Conservation (phyloP, 53 echinoderm and acorn worm genomes). For the Apostichopus leukothele region DNA sequence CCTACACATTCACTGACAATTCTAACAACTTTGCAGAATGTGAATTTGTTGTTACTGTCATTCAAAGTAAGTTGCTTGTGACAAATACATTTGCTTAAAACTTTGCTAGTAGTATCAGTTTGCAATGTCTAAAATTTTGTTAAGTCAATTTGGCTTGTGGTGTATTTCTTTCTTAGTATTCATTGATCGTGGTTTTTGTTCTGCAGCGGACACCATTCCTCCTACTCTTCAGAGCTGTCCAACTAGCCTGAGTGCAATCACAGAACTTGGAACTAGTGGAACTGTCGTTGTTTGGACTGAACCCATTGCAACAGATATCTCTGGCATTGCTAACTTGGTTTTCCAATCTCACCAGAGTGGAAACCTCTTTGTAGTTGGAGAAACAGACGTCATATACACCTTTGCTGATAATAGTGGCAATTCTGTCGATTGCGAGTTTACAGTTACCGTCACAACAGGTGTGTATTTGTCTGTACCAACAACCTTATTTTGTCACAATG, state of each 20-base stretch:
- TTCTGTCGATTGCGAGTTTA: not conserved
- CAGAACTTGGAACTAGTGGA: constrained; percentile 42
- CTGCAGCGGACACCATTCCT: constrained; percentile 22
- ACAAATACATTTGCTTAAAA: too few relatives aligned
- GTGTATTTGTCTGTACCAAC: not conserved
- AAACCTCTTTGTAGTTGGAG: constrained; percentile 35
- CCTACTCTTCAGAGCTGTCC: constrained; percentile 54
- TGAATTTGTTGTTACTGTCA: constrained; percentile 51
- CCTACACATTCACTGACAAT: constrained; percentile 61
- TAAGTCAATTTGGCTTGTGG: too few relatives aligned
- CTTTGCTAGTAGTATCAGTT: not conserved
- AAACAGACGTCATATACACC: constrained; percentile 38
- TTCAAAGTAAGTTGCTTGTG: constrained; percentile 45
- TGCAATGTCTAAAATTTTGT: not conserved
- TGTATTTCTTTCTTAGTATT: not conserved
- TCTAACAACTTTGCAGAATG: constrained; percentile 60
- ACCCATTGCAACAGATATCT: constrained; percentile 52
- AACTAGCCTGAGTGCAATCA: not conserved
- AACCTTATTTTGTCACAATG: too few relatives aligned
- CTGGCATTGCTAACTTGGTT: constrained; percentile 22
- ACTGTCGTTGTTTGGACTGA: constrained; percentile 47
- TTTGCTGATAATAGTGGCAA: constrained; percentile 33
- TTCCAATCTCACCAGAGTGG: constrained; percentile 9
- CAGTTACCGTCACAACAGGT: constrained; percentile 1
- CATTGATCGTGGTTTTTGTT: not conserved